Conservation (phyloP, 1,140 invertebrate genomes). For the Phymorhynchus buccinoides region DNA sequence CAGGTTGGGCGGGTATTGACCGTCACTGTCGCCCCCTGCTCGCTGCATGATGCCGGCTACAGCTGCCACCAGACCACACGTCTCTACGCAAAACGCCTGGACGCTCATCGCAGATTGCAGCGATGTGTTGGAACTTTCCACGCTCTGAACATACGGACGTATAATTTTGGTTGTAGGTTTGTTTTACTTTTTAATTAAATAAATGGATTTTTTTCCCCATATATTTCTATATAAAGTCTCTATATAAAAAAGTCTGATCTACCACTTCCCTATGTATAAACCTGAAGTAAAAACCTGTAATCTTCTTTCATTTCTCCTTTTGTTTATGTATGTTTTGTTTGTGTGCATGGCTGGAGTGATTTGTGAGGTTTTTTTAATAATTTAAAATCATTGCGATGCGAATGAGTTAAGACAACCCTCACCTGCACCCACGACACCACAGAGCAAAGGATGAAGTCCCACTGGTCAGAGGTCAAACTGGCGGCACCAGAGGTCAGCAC, state of each 20-base stretch:
- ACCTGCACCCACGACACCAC: slow-evolving; percentile 78
- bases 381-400: too few species aligned
- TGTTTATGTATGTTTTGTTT: too few species aligned
- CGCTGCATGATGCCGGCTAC: slow-evolving; percentile 48
- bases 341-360: too few species aligned
- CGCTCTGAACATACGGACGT: not conserved
- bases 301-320: too few species aligned
- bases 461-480: slow-evolving; percentile 72
- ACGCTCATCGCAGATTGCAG: slow-evolving; percentile 26
- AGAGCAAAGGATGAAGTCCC: slow-evolving; percentile 81
- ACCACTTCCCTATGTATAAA: too few species aligned
- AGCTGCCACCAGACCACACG: slow-evolving; percentile 49
- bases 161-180: not conserved
- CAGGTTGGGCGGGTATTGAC: slow-evolving; percentile 54
- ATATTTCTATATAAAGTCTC: too few species aligned
- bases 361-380: too few species aligned
- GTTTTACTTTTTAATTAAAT: too few species aligned
- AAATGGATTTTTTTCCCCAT: too few species aligned
- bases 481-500: slow-evolving; percentile 40
- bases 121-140: slow-evolving; percentile 16
- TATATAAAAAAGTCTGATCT: too few species aligned
- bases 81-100: slow-evolving; percentile 52
- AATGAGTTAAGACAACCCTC: not conserved
- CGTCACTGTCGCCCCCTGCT: slow-evolving; percentile 17
- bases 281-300: too few species aligned